These are phyloP conservation scores for Drosophila kanapiae DNA, from an alignment of 1,140 invertebrate genomes.

Conservation along the genomic window DNA sequence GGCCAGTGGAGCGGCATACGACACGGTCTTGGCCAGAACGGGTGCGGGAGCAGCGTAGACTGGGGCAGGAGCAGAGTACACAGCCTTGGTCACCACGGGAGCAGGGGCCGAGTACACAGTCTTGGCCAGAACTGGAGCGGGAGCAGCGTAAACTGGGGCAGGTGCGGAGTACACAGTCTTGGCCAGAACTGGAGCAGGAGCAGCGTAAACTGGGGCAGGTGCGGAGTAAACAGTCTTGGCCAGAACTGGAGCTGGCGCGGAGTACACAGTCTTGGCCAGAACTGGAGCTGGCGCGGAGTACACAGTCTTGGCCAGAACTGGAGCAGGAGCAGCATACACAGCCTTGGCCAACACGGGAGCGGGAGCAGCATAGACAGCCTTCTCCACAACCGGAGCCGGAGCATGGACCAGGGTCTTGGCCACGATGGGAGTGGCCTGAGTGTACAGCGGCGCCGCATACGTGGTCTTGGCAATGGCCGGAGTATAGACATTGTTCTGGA, in stretches of 20 bases:
- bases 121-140: slow-evolving; percentile 68
- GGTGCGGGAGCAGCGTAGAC: slow-evolving; percentile 47
- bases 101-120: slow-evolving; percentile 85
- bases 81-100: slow-evolving; percentile 43
- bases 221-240: slow-evolving; percentile 36
- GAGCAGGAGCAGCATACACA: slow-evolving; percentile 41
- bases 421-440: slow-evolving; percentile 65
- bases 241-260: slow-evolving; percentile 47
- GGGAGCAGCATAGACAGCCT: slow-evolving; percentile 49
- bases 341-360: slow-evolving; percentile 43
- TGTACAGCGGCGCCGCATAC: slow-evolving; percentile 69
- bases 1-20: slow-evolving; percentile 86
- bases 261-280: too few species aligned
- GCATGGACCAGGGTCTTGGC: slow-evolving; percentile 69
- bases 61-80: slow-evolving; percentile 41
- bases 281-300: slow-evolving; percentile 85
- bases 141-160: slow-evolving; percentile 86
- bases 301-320: slow-evolving; percentile 70
- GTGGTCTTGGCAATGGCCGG: slow-evolving; percentile 73
- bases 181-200: slow-evolving; percentile 85
- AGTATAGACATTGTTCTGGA: slow-evolving; percentile 83
- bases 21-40: slow-evolving; percentile 85
- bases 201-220: slow-evolving; percentile 71
- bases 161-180: slow-evolving; percentile 87
- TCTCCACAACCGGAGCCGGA: slow-evolving; percentile 63